Percentiles rank a stretch among this genome's conserved stretches.
These are phyloP conservation scores for Diloba caeruleocephala DNA, from an alignment of 2,888 invertebrate species.

Conservation along the genomic window DNA sequence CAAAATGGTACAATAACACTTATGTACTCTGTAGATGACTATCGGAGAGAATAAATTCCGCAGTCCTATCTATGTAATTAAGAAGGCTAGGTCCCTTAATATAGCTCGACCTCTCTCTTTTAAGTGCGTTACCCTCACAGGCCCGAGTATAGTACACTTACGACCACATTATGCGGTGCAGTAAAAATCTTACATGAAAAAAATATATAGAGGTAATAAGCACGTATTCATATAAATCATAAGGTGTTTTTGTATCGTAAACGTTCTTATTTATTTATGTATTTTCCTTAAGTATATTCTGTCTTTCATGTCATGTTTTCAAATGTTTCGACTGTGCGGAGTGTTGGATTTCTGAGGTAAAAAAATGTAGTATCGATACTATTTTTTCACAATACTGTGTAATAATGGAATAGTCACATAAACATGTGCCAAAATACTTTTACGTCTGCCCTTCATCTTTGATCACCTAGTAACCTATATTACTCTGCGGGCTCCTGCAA, in stretches of 20 bases:
- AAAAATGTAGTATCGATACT: no score
- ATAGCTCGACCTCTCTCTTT: slow-evolving; percentile 55
- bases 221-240: slow-evolving; percentile 33
- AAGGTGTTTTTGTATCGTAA: slow-evolving; percentile 37
- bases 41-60: slow-evolving; percentile 58
- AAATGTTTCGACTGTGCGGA: no score
- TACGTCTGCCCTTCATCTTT: slow-evolving; percentile 12
- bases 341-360: no score
- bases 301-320: slow-evolving; percentile 6
- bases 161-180: slow-evolving; percentile 28
- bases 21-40: slow-evolving; percentile 51
- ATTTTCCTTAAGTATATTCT: slow-evolving; percentile 23
- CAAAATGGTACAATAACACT: slow-evolving; percentile 58
- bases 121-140: slow-evolving; percentile 33
- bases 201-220: slow-evolving; percentile 41
- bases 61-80: slow-evolving; percentile 59
- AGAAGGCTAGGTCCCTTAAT: slow-evolving; percentile 59
- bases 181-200: slow-evolving; percentile 41
- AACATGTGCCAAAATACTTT: no score
- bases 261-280: slow-evolving; percentile 27
- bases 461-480: slow-evolving; percentile 26
- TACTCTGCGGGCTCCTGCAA: slow-evolving; percentile 3
- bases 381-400: no score
- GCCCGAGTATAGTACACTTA: slow-evolving; percentile 28
- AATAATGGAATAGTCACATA: no score